Conservation (phyloP, 1,140 invertebrate species). For the Phymastichus coffea region DNA sequence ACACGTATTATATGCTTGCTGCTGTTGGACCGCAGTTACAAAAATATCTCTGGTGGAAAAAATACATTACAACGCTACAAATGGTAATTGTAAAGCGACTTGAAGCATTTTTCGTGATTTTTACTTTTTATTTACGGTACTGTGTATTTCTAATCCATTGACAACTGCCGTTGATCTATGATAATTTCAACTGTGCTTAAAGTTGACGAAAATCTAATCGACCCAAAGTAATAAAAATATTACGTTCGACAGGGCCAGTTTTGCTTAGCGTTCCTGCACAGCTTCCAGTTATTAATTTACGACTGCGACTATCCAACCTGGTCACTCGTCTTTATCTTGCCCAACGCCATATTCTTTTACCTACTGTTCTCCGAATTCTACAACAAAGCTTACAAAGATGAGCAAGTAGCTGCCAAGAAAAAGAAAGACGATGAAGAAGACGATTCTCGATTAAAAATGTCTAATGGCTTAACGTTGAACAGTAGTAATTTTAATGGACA, state of each 20-base stretch:
- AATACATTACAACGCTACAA: slow-evolving; percentile 78
- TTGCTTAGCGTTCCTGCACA: slow-evolving; percentile 75
- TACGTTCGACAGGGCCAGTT: slow-evolving; percentile 84
- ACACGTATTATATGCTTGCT: slow-evolving; percentile 76
- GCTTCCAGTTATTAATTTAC: slow-evolving; percentile 77
- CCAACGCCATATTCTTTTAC: slow-evolving; percentile 80
- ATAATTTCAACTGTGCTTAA: no score
- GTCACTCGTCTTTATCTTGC: slow-evolving; percentile 71
- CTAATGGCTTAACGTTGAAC: neutral
- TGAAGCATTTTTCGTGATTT: slow-evolving; percentile 12
- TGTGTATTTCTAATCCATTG: no score
- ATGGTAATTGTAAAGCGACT: slow-evolving; percentile 68
- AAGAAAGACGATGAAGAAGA: slow-evolving; percentile 2
- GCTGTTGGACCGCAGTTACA: slow-evolving; percentile 73
- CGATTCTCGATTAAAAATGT: slow-evolving; percentile 14
- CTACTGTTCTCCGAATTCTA: slow-evolving; percentile 79
- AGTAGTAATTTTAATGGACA: no score
- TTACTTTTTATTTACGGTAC: slow-evolving; percentile 29
- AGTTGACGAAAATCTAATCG: slow-evolving; percentile 35
- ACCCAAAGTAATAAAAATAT: slow-evolving; percentile 3
- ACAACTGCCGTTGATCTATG: no score
- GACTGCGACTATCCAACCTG: slow-evolving; percentile 83
- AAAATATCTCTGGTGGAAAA: slow-evolving; percentile 80
- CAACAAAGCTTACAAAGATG: slow-evolving; percentile 64
- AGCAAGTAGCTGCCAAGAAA: slow-evolving; percentile 12